Base-by-base conservation (phyloP, 1,140 invertebrate species). In the Chironomus tepperi region DNA sequence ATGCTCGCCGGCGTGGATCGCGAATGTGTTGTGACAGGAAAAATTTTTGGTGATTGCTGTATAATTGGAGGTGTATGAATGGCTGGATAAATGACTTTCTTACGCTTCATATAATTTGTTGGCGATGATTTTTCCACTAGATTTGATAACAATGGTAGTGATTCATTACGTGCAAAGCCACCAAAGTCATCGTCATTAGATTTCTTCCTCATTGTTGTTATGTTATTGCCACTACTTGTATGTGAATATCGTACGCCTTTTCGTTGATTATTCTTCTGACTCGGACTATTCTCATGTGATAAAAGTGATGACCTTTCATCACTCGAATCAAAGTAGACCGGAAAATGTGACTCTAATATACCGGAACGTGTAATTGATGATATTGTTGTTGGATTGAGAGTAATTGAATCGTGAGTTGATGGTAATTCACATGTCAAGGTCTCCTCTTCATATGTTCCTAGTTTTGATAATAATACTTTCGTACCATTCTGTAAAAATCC, bases 271-370 rank as follows among this genome's bases (percentile, higher is more conserved):
- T 76, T 15, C 78, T 73, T 70, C 76, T 76, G 76, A 75, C 5
- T 75, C 76, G 1, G 75, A 73, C 79, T 77, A 0, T 79, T 79
- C 70, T 77, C 76, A 19, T 74, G 43, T 12, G 65, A 70, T 3
- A 70, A 18, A 3, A 70, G 65, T 15, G 67, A 75, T 57, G 73
- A 24, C 74, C 10, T 24, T 65, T 76, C 72, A 43, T 65, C 64
- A 21, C 70, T 65, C 34, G 9, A 57, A 42, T 73, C 73, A 16
- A 43, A 18, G 42, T 64, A 65, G 16, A 74, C 42, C 2, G 81
- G 81, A 75, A 82, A 82, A 73, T 82, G 81, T 12, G 81, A 82
- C 73, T 82, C 81, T 3, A 82, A 76, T 1, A 82, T 78, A 42
- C 81, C 81, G 2, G 79, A 78, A 67, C 78, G 79, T 18, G 65